Evolutionary conservation across 2,113 vertebrate species (phyloP), one percentile per base, ranked within the genome.

Genomic region (Plecotus auritus): DNA sequence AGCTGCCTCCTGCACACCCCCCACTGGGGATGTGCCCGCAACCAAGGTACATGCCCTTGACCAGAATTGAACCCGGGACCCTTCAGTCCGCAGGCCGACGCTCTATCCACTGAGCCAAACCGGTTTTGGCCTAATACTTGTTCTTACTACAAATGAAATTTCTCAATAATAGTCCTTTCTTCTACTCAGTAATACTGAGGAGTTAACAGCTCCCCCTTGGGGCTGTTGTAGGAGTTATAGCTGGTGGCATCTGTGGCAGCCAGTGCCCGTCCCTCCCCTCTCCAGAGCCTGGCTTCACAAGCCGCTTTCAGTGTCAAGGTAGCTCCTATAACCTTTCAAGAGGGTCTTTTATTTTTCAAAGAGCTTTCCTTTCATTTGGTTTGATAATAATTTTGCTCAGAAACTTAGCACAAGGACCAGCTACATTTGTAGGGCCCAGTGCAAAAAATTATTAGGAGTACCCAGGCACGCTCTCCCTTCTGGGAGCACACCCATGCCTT

Each of bases 351-450:
- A 23, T n/a, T 84, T 93, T 89, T 47, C 35, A 78, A 59, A 91
- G 35, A 78, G n/a, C 32, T 88, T 96, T 89, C 12, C 86, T 95
- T 72, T 85, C 42, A 26, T n/a, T 67, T 90, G 45, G 23, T 77
- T 83, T 85, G 47, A 13, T 69, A 51, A 37, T 91, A 51, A 37
- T 91, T 95, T 66, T 87, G 67, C 32, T 86, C 59, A 70, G 82
- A 59, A 93, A 73, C 59, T 30, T 51, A 30, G 37, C 30, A 49
- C 12, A 51, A 74, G 37, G 12, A 45, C 80, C 8, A 6, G 13
- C 64, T 22, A 1, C 22, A 0, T 47, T 26, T n/a, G n/a, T 54
- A 45, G 35, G 51, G 18, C 40, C 26, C 32, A 32, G 9, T 32
- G 28, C 30, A n/a, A 9, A 35, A 76, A 74, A 22, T 32, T 54